Evolutionary conservation across 1,140 invertebrate species (phyloP).

Genomic region (Saccostrea cuccullata): DNA sequence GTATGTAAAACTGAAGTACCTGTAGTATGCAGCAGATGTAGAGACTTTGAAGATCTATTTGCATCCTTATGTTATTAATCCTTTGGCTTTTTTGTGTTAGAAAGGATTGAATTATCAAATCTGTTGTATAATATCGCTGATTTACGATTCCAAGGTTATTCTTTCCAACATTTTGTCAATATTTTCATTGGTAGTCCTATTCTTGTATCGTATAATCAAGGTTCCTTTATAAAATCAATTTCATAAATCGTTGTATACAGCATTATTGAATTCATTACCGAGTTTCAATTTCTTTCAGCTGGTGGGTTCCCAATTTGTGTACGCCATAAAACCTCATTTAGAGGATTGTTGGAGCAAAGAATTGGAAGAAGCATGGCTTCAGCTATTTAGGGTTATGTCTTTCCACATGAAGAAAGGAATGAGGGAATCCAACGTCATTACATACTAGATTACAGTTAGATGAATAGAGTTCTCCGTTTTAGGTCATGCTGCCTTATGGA

Average conservation of each 20-base stretch:
- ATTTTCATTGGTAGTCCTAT: too few relatives aligned
- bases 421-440: not conserved
- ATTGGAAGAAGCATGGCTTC: constrained; percentile 49
- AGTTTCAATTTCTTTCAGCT: constrained; percentile 42
- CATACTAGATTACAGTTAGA: not conserved
- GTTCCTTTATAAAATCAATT: not conserved
- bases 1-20: too few relatives aligned
- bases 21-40: too few relatives aligned
- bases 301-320: constrained; percentile 57
- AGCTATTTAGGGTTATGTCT: constrained; percentile 54
- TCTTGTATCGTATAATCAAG: too few relatives aligned
- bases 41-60: too few relatives aligned
- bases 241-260: not conserved
- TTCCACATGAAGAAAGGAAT: constrained; percentile 57
- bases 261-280: not conserved
- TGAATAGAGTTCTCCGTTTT: not conserved
- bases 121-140: too few relatives aligned
- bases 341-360: constrained; percentile 50
- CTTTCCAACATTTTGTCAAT: too few relatives aligned
- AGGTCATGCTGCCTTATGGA: not conserved
- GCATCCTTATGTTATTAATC: too few relatives aligned
- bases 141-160: too few relatives aligned
- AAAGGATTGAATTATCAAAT: too few relatives aligned
- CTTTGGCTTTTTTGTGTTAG: too few relatives aligned
- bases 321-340: constrained; percentile 57